phyloP scores from a whole-genome alignment of 2,113 vertebrate genomes.

The Excalfactoria chinensis region DNA sequence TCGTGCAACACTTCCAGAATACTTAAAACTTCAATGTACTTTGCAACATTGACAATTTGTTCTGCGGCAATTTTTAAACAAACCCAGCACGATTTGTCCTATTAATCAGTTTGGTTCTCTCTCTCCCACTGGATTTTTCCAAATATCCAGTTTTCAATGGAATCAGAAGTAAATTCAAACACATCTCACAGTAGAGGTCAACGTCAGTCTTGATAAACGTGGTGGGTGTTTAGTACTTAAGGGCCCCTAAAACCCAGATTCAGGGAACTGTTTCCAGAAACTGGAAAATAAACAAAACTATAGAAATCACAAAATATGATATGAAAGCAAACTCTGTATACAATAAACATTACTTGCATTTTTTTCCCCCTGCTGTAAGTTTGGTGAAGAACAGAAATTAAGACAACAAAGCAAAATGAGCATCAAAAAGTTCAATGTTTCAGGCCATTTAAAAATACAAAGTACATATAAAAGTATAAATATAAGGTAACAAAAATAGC shows the following conservation, averaged over 20 bases:
- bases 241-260: background rate
- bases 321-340: background rate
- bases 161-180: conserved; percentile 52
- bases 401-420: background rate
- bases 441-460: background rate
- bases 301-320: background rate
- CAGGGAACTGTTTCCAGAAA: background rate
- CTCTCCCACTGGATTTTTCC: background rate
- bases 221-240: background rate
- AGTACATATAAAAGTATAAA: background rate
- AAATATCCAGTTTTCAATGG: background rate
- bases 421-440: background rate
- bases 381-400: background rate
- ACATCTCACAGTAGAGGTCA: background rate
- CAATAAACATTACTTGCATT: background rate
- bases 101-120: background rate
- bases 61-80: background rate
- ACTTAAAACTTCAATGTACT: background rate
- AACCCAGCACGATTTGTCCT: background rate
- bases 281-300: background rate
- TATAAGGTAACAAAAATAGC: background rate
- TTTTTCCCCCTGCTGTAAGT: background rate
- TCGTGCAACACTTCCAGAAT: background rate
- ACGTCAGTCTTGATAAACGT: no score
- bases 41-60: background rate